These are phyloP conservation scores for Buphagus erythrorhynchus DNA, from an alignment of 2,797 vertebrate species.

Conservation along the genomic window DNA sequence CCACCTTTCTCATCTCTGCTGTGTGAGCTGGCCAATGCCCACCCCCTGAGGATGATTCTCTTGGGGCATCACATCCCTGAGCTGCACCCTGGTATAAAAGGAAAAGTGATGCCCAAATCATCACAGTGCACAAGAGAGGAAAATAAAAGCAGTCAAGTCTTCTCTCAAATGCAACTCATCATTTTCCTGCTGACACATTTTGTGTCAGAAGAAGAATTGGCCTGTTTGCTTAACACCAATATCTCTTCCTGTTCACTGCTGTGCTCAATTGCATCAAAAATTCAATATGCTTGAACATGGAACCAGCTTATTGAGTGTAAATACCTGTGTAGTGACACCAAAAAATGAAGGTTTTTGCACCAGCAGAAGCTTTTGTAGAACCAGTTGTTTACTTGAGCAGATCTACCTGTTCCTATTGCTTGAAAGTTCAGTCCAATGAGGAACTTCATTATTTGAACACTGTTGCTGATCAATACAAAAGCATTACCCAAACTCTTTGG, in stretches of 20 bases:
- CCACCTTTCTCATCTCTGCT: not conserved
- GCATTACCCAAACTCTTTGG: too few relatives aligned
- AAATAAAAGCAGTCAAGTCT: not conserved
- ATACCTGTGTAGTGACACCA: not conserved
- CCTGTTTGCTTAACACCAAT: not conserved
- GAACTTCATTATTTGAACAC: not conserved
- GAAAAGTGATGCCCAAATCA: not conserved
- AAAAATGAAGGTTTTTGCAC: not conserved
- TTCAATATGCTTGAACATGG: not conserved
- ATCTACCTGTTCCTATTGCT: not conserved
- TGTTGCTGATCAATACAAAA: not conserved
- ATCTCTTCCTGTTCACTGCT: not conserved
- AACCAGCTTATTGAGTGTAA: not conserved
- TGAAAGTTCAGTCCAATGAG: not conserved
- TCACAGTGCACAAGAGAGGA: not conserved
- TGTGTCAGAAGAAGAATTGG: not conserved
- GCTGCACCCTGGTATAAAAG: not conserved
- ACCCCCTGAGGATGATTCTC: not conserved
- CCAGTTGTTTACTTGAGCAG: not conserved
- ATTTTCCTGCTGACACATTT: not conserved
- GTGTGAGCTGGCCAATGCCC: not conserved
- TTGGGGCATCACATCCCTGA: not conserved
- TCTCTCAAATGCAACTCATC: not conserved
- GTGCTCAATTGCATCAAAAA: not conserved
- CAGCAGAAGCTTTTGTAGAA: not conserved